A percentile compares a stretch with the other conserved stretches of the same genome.
Conservation (phyloP, 2,113 vertebrate genomes). For the Melanerpes aurifrons region DNA sequence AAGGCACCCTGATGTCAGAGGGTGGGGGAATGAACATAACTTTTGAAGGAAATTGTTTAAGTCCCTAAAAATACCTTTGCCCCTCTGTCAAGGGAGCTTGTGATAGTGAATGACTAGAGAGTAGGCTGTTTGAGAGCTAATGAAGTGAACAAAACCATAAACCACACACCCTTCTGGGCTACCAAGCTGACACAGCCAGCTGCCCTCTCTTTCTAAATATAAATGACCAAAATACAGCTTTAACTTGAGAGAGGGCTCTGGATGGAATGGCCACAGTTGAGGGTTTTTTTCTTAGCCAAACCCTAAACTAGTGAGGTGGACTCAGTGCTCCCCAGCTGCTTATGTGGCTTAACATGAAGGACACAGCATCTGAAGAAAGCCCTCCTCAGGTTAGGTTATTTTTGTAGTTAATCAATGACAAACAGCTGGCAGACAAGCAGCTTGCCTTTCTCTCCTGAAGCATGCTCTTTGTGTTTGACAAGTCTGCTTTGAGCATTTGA, state of each 20-base stretch:
- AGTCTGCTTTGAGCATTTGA: not conserved
- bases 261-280: not conserved
- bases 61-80: not conserved
- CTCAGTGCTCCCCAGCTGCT: not conserved
- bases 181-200: not conserved
- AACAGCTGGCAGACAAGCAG: not conserved
- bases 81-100: constrained; percentile 10
- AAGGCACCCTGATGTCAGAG: not conserved
- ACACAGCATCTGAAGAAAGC: not conserved
- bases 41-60: not conserved
- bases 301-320: not conserved
- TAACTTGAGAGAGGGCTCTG: not conserved
- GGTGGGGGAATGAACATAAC: not conserved
- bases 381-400: not conserved
- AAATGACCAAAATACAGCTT: not conserved
- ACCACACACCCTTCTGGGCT: not conserved
- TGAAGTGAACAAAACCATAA: not conserved
- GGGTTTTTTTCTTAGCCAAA: not conserved
- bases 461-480: not conserved
- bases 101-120: not conserved
- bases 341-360: not conserved
- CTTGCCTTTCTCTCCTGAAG: not conserved
- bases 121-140: not conserved
- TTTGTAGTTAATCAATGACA: not conserved
- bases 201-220: constrained; percentile 11